Evolutionary conservation across 1,140 invertebrate genomes (phyloP), one percentile per base, ranked within the genome.

Genomic region (Drosophila lacertosa): DNA sequence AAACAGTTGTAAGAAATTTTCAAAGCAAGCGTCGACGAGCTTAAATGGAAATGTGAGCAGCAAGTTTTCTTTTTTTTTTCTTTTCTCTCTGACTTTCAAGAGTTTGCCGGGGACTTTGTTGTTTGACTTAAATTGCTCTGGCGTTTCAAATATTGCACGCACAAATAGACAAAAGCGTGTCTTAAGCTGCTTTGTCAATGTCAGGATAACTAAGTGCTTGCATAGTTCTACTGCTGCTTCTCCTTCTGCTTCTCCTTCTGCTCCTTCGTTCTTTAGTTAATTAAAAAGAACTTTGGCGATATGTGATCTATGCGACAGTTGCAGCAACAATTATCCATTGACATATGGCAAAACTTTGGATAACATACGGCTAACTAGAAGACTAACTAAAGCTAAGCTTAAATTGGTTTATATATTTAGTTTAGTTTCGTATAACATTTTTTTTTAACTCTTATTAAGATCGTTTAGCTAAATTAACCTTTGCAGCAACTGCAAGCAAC

Each of bases 211-310:
- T 29, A 50, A 66, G 35, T 54, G 35, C 51, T 54, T 26, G 20
- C 35, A 54, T 54, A 54, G 51, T 54, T 54, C 22, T 39, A 26
- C 20, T 13, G n/a, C 22, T 33, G 2, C 13, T 35, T 44, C 16
- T 45, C 18, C 16, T 57, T 29, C 10, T 53, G 5, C 13, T 42
- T 42, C n/a, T 51, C 24, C 13, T 40, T 45, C n/a, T 29, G 10
- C n/a, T n/a, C n/a, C n/a, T n/a, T 9, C 47, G 44, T 29, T 15
- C 4, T 26, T 24, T 10, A 67, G 58, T 76, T 86, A 84, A 84
- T 83, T 83, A 86, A 84, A 83, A 86, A 66, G 51, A 78, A 55
- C 53, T 82, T 82, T 65, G 62, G 33, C 64, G 59, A 75, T 62
- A 65, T 67, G 32, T 53, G 48, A 22, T 26, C 5, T 51, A 33